These are phyloP conservation scores for Ganaspis brasiliensis DNA, from an alignment of 2,888 invertebrate species.

Conservation along the genomic window DNA sequence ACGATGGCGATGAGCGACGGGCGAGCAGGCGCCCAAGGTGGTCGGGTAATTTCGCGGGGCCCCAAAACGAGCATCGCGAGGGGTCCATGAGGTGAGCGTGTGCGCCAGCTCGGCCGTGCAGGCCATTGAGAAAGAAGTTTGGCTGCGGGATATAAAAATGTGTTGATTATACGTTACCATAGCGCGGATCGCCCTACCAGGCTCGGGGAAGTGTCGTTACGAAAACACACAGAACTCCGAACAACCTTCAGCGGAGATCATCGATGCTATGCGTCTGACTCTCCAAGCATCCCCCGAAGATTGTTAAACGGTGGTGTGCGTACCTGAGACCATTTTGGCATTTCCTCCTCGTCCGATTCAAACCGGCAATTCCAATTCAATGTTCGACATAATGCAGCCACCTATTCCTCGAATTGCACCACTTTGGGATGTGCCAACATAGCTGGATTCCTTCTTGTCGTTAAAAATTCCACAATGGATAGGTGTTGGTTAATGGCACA, in stretches of 20 bases:
- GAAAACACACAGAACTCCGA: conserved; percentile 69
- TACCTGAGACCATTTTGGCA: conserved; percentile 58
- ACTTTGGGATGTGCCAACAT: conserved; percentile 53
- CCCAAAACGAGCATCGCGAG: conserved; percentile 68
- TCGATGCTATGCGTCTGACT: conserved; percentile 50
- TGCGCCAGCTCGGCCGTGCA: conserved; percentile 54
- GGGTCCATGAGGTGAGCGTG: conserved; percentile 41
- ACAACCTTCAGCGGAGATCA: conserved; percentile 45
- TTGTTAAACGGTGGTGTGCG: conserved; percentile 74
- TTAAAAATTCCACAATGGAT: conserved; percentile 49
- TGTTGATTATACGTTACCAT: conserved; percentile 79
- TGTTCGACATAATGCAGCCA: conserved; percentile 51
- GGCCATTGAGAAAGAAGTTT: conserved; percentile 77
- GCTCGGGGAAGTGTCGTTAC: conserved; percentile 73
- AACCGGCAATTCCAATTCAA: conserved; percentile 57
- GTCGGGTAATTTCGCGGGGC: conserved; percentile 79
- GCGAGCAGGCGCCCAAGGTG: conserved; percentile 78
- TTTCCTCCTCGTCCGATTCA: conserved; percentile 57
- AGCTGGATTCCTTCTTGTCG: neutral
- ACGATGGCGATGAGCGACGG: conserved; percentile 60
- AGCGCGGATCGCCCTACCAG: conserved; percentile 52
- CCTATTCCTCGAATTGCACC: conserved; percentile 27
- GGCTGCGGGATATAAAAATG: conserved; percentile 79
- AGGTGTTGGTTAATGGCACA: too few species aligned
- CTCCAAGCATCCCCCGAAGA: conserved; percentile 54